These are phyloP conservation scores for Lingula anatina DNA, from an alignment of 2,888 invertebrate genomes.

Conservation along the genomic window DNA sequence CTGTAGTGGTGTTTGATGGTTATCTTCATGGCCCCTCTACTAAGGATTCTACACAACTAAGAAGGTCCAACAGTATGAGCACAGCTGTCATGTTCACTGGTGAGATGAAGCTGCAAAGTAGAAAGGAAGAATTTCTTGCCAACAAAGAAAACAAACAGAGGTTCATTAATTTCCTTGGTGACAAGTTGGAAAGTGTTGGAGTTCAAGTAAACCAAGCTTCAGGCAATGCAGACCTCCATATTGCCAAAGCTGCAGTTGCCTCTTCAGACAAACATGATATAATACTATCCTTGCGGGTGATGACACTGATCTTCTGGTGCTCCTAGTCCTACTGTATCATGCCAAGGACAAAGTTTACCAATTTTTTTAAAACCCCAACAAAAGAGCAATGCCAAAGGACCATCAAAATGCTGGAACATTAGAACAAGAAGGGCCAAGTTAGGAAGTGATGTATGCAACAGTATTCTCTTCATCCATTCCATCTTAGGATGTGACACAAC, in stretches of 20 bases:
- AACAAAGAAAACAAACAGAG: constrained; percentile 21
- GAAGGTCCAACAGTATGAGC: constrained; percentile 13
- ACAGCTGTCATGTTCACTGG: constrained; percentile 13
- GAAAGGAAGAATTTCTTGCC: constrained; percentile 20
- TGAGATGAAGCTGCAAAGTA: constrained; percentile 12
- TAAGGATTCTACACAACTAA: constrained; percentile 19
- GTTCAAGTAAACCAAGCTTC: constrained; percentile 12
- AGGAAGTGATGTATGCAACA: no score
- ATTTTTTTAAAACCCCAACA: constrained; percentile 13
- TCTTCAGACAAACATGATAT: constrained; percentile 3
- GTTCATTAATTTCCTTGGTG: constrained; percentile 16
- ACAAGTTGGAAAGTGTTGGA: constrained; percentile 6
- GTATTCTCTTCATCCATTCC: no score
- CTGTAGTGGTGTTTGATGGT: constrained; percentile 24
- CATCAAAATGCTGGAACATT: no score
- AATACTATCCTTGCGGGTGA: constrained; percentile 20
- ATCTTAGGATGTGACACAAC: no score
- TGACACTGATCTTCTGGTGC: constrained; percentile 26
- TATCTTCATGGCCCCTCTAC: constrained; percentile 16
- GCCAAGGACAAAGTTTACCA: constrained; percentile 4
- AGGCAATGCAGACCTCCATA: constrained; percentile 24
- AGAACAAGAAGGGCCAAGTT: no score
- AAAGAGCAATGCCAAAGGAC: constrained; percentile 2
- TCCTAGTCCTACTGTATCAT: constrained; percentile 20
- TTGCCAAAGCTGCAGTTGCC: constrained; percentile 17